Evolutionary conservation across 2,113 vertebrate species (phyloP).

Genomic region (Sorex fumeus): DNA sequence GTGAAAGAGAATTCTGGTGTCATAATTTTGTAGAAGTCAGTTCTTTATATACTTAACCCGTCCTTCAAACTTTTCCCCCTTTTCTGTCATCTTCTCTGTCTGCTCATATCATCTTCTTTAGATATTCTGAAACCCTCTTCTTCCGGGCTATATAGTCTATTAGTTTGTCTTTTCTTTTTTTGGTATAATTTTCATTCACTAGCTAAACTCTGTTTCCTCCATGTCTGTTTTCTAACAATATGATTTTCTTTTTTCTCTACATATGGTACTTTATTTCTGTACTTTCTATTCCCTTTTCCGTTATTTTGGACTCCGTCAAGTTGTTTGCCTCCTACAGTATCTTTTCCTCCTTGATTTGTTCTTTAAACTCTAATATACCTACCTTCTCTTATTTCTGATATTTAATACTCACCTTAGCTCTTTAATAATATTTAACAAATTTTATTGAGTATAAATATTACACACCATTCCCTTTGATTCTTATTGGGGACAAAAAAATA

Average conservation of each 20-base stretch:
- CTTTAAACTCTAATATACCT: constrained; percentile 41
- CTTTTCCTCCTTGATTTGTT: constrained; percentile 57
- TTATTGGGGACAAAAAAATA: constrained; percentile 7
- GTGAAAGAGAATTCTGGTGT: constrained; percentile 33
- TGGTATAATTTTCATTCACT: constrained; percentile 40
- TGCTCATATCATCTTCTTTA: constrained; percentile 14
- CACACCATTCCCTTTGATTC: constrained; percentile 2
- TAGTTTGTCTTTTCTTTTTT: background rate
- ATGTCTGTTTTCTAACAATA: constrained; percentile 36
- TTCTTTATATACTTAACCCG: constrained; percentile 1
- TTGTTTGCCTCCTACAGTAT: constrained; percentile 31
- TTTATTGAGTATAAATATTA: constrained; percentile 29
- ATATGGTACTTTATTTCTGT: background rate
- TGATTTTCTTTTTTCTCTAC: constrained; percentile 12
- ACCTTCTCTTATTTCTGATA: constrained; percentile 38
- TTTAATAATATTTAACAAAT: constrained; percentile 41
- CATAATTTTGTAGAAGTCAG: background rate
- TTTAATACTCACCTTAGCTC: constrained; percentile 57
- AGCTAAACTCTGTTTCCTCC: constrained; percentile 24
- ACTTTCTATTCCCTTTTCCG: constrained; percentile 4
- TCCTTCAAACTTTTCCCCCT: background rate
- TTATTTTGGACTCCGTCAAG: constrained; percentile 32
- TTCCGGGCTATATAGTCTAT: constrained; percentile 38
- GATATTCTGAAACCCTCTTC: background rate
- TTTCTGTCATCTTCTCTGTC: constrained; percentile 28